Evolutionary conservation across 2,797 vertebrate genomes (phyloP), one percentile per base, ranked within the genome.

Genomic region (Bovichtus variegatus): DNA sequence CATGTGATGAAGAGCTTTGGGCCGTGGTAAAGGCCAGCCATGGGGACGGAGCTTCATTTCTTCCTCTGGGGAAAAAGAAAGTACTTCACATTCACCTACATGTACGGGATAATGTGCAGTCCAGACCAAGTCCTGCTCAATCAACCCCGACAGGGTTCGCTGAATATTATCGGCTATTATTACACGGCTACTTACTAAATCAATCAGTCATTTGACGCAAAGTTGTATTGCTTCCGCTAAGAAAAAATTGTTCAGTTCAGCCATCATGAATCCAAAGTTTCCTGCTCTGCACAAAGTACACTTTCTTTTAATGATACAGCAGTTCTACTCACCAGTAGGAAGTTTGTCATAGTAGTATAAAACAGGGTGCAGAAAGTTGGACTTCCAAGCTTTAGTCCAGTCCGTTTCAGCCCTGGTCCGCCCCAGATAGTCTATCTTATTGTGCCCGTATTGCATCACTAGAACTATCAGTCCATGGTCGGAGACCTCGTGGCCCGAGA

Each of bases 331-430:
- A 99, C 98, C 97, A 12, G 97, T 96, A 47, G 98, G 98, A 29
- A 98, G 95, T 21, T 3, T 89, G 54, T 93, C 94, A 79, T 97
- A 99, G 81, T 94, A 98, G 78, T 99, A 99, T 80, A 99, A 93
- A 81, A 99, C 97, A 2, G 98, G 98, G 74, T 99, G 98, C 47
- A 99, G 94, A 82, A 99, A 99, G 92, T 98, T 98, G 7, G 98
- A 99, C 70, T 93, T 95, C 97, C 97, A 99, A 58, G 98, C 98
- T 1, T 95, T 96, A 41, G 95, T 96, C 49, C 96, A 97, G 76
- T 99, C 97, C 9, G 96, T 96, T 87, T 98, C 95, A 0, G 98
- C 96, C 58, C 98, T 96, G 74, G 93, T 94, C 0, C 93, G 92
- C 12, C 96, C 97, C 71, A 99, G 96, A 40, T 96, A 96, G 63